phyloP scores from a whole-genome alignment of 2,888 invertebrate genomes.

The Phortica okadai region DNA sequence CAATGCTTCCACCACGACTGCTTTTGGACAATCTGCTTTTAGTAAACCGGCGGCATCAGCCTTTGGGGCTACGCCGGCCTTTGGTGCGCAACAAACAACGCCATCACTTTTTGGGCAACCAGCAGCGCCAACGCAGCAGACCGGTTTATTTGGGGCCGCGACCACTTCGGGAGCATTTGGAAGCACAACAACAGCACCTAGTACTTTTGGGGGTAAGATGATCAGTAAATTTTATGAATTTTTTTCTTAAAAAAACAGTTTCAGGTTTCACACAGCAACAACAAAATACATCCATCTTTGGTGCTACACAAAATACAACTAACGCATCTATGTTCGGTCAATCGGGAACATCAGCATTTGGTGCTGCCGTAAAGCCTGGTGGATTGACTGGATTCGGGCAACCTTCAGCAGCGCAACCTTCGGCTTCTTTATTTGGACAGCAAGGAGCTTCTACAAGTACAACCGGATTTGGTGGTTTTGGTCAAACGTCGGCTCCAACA shows the following conservation, averaged over 20 bases:
- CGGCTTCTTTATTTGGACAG: slow-evolving; percentile 79
- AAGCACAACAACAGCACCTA: slow-evolving; percentile 71
- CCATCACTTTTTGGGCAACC: slow-evolving; percentile 79
- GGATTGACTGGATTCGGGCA: slow-evolving; percentile 72
- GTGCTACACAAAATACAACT: slow-evolving; percentile 76
- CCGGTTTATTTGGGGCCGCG: slow-evolving; percentile 79
- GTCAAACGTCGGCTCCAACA: slow-evolving; percentile 78
- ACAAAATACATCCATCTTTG: slow-evolving; percentile 80
- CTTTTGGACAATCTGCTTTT: slow-evolving; percentile 78
- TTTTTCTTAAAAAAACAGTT: neutral
- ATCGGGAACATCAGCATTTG: slow-evolving; percentile 80
- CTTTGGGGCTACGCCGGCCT: slow-evolving; percentile 83
- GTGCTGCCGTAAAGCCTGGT: slow-evolving; percentile 78
- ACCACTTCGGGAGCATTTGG: slow-evolving; percentile 83
- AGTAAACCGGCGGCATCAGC: slow-evolving; percentile 80
- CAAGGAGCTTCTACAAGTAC: slow-evolving; percentile 73
- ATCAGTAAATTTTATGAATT: neutral
- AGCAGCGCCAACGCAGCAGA: slow-evolving; percentile 76
- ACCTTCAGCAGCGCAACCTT: slow-evolving; percentile 72
- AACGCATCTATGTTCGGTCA: slow-evolving; percentile 82
- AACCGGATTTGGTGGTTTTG: slow-evolving; percentile 80
- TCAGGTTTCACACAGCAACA: slow-evolving; percentile 74
- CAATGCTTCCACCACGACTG: slow-evolving; percentile 71
- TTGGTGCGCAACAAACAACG: slow-evolving; percentile 79
- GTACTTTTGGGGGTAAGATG: slow-evolving; percentile 74